Evolutionary conservation across 2,797 vertebrate genomes (phyloP), one percentile per base, ranked within the genome.

Genomic region (Hippopotamyrus pictus): DNA sequence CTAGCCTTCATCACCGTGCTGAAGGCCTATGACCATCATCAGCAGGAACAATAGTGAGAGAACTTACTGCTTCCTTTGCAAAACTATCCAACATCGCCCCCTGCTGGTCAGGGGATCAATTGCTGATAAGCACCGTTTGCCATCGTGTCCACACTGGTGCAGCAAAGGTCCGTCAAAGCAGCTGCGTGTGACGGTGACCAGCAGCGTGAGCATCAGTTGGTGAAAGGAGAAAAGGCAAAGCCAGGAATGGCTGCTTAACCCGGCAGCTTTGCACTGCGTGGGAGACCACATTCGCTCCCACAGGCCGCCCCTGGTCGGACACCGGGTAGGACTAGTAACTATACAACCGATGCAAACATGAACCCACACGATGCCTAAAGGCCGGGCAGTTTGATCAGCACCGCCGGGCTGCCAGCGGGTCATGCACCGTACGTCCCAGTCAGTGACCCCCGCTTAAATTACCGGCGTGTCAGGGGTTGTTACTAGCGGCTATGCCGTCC

Each of bases 1-100:
- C n/a, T 62, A 0, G 3, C 22, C 59, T 8, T 62, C 22, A 11
- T 62, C 59, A 62, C 7, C 22, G 1, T 25, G 7, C n/a, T 8
- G 57, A 22, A 9, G 54, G 19, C n/a, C 7, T 22, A 65, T 65
- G 3, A 29, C 62, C 5, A 9, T 29, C 25, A 59, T 7, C 0
- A 62, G n/a, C 86, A 62, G 51, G 33, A 5, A 33, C 62, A 1
- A 37, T 17, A 7, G 9, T 5, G 5, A 37, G 17, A 33, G 19
- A 57, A 87, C 3, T 62, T 62, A 2, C 12, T 0, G 3, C 2
- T 59, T 29, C 11, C 0, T 9, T 57, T 87, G n/a, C 29, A 57
- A 62, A 87, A 59, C 59, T 73, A 46, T 86, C 29, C 59, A 41
- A 53, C 19, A 87, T 50, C n/a, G 59, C 88, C 79, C 84, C 41